A percentile compares a stretch with the other conserved stretches of the same genome.
Conservation (phyloP, 2,797 vertebrate species). For the Arremon brunneinucha region DNA sequence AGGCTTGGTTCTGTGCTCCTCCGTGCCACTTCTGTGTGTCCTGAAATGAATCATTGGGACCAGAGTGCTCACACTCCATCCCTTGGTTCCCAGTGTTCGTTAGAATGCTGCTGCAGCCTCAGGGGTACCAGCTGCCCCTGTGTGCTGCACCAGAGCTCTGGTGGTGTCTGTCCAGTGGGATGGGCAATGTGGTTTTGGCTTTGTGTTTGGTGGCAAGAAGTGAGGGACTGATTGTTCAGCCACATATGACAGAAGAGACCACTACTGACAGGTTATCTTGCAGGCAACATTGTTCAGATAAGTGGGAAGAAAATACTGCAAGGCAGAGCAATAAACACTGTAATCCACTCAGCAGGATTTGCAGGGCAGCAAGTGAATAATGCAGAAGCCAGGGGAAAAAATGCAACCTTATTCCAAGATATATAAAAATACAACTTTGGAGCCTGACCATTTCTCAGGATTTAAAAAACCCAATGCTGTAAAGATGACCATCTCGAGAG, state of each 20-base stretch:
- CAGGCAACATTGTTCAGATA: not conserved
- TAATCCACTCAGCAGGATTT: not conserved
- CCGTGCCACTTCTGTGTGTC: fast-evolving
- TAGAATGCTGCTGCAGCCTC: not conserved
- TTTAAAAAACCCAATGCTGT: not conserved
- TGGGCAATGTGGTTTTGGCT: not conserved
- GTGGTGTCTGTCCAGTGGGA: fast-evolving
- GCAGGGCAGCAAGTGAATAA: not conserved
- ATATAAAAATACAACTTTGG: not conserved
- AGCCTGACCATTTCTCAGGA: not conserved
- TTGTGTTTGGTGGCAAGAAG: not conserved
- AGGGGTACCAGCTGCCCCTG: not conserved
- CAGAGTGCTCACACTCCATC: not conserved
- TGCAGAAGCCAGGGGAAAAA: not conserved
- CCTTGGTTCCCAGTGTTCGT: not conserved
- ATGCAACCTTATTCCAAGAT: not conserved
- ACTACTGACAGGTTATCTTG: not conserved
- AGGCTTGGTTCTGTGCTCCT: not conserved
- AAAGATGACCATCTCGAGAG: not conserved
- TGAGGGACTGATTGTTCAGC: not conserved
- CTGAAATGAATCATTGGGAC: not conserved
- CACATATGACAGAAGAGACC: not conserved
- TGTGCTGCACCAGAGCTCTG: not conserved
- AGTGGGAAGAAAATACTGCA: not conserved
- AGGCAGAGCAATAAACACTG: not conserved